A percentile compares a stretch with the other conserved stretches of the same genome.
phyloP scores from a whole-genome alignment of 2,888 invertebrate genomes.

The Volucella inflata region DNA sequence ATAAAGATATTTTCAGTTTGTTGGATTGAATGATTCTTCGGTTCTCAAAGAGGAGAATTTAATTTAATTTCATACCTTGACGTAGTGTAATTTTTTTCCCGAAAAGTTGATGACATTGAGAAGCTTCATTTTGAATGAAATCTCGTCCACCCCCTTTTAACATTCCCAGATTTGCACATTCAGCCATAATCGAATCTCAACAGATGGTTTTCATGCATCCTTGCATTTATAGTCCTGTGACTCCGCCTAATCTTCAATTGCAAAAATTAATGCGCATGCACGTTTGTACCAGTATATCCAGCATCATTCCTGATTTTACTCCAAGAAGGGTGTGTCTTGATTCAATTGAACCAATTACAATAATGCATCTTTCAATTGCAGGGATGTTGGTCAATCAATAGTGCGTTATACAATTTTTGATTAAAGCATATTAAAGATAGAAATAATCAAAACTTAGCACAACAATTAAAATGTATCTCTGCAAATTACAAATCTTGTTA shows the following conservation, averaged over 20 bases:
- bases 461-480: too few species aligned
- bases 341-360: background rate
- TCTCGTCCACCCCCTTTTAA: background rate
- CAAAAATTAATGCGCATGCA: constrained; percentile 38
- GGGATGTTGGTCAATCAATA: constrained; percentile 8
- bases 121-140: too few species aligned
- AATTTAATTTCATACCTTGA: too few species aligned
- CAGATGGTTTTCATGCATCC: constrained; percentile 23
- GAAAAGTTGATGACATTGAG: too few species aligned
- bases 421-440: too few species aligned
- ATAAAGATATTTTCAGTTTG: too few species aligned
- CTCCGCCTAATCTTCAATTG: constrained; percentile 32
- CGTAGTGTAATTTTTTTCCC: too few species aligned
- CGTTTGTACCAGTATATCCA: constrained; percentile 7
- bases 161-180: background rate
- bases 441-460: too few species aligned
- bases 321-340: constrained; percentile 26
- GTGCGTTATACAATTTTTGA: too few species aligned
- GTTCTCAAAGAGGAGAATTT: too few species aligned
- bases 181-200: background rate
- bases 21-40: too few species aligned
- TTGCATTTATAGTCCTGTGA: constrained; percentile 17
- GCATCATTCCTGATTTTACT: background rate
- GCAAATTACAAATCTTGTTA: too few species aligned
- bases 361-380: background rate